These are phyloP conservation scores for Pelagia noctiluca DNA, from an alignment of 30 jellyfish, hydroid and myxozoan species.

Conservation along the genomic window DNA sequence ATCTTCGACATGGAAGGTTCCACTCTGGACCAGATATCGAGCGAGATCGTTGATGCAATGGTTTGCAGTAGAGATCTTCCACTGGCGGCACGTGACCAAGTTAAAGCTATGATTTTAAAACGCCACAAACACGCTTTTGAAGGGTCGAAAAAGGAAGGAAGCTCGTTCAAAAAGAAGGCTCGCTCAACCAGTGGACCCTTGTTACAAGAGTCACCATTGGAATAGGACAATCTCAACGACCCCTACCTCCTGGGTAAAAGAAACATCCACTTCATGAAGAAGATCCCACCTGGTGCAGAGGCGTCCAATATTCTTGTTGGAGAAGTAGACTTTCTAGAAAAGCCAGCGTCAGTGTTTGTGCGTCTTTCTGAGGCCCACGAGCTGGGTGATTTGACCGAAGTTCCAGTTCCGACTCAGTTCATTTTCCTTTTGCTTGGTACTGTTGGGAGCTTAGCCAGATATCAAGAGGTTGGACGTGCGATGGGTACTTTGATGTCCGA, in stretches of 20 bases:
- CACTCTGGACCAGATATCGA: slow-evolving; percentile 58
- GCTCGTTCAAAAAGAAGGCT: too few species aligned
- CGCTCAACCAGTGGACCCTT: too few species aligned
- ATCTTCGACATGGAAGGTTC: slow-evolving; percentile 68
- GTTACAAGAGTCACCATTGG: too few species aligned
- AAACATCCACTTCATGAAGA: slow-evolving; percentile 81
- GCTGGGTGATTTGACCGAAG: slow-evolving; percentile 94
- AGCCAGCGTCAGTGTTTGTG: slow-evolving; percentile 87
- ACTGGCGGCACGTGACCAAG: slow-evolving; percentile 52
- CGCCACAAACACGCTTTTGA: slow-evolving; percentile 70
- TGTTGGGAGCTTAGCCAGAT: slow-evolving; percentile 69
- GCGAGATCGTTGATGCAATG: slow-evolving; percentile 62
- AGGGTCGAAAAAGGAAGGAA: slow-evolving; percentile 44
- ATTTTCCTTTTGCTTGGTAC: slow-evolving; percentile 94
- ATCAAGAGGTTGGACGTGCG: slow-evolving; percentile 98
- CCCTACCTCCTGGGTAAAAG: slow-evolving; percentile 41
- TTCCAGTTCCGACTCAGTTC: slow-evolving; percentile 94
- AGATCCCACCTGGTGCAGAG: slow-evolving; percentile 91
- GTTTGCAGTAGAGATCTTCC: slow-evolving; percentile 69
- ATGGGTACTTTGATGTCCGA: slow-evolving; percentile 94
- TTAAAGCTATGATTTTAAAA: slow-evolving; percentile 58
- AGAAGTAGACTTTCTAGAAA: slow-evolving; percentile 87
- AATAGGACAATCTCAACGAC: too few species aligned
- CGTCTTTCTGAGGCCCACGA: slow-evolving; percentile 77
- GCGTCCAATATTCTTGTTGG: slow-evolving; percentile 96